These are phyloP conservation scores for Echinometra lucunter DNA, from an alignment of 53 echinoderm and acorn worm genomes.

Conservation along the genomic window DNA sequence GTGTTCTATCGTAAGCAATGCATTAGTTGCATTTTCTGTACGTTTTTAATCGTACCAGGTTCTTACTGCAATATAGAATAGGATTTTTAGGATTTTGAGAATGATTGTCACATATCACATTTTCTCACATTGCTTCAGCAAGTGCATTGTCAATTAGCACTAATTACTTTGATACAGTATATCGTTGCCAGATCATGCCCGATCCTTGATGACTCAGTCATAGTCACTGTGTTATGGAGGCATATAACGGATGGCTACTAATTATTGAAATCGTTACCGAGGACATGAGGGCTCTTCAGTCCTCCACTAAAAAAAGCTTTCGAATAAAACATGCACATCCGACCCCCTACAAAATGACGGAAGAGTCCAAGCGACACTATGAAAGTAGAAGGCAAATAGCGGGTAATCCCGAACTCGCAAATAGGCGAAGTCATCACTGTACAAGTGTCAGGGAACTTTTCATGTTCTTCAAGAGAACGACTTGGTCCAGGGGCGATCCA, in stretches of 20 bases:
- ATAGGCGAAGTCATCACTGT: background rate
- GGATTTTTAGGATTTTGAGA: background rate
- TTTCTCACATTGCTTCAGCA: background rate
- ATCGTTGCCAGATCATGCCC: background rate
- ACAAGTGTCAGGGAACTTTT: background rate
- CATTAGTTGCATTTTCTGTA: background rate
- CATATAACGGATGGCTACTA: background rate
- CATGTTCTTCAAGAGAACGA: background rate
- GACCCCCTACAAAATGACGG: background rate
- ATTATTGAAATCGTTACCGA: slow-evolving; percentile 2
- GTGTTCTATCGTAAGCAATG: background rate
- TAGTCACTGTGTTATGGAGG: slow-evolving; percentile 25
- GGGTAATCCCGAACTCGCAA: background rate
- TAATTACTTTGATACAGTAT: slow-evolving; percentile 10
- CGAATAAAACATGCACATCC: background rate
- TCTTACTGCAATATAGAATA: background rate
- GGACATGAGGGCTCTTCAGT: background rate
- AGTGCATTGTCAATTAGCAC: background rate
- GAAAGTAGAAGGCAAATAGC: background rate
- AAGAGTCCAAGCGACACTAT: background rate
- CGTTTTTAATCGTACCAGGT: background rate
- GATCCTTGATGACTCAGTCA: slow-evolving; percentile 19
- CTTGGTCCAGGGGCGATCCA: too few species aligned
- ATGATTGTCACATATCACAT: background rate
- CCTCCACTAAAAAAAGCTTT: background rate